Evolutionary conservation across 2,797 vertebrate species (phyloP).

Genomic region (Rhodeus uyekii): DNA sequence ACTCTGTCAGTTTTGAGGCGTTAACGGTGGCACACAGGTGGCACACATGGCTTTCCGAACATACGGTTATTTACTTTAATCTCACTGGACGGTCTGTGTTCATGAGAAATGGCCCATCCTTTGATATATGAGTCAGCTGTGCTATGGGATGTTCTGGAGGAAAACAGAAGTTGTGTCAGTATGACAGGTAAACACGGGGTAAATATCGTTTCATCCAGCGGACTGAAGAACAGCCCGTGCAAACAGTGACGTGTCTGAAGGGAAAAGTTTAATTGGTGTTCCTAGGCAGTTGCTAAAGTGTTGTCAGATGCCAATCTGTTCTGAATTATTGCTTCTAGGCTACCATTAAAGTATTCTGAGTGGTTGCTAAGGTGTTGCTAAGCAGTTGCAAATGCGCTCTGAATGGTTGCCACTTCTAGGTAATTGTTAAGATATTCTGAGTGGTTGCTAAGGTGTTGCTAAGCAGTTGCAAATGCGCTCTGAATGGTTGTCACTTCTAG

Average conservation of each 20-base stretch:
- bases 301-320: background rate
- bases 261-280: no score
- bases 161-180: no score
- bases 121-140: background rate
- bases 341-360: background rate
- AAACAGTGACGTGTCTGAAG: no score
- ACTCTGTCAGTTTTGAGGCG: background rate
- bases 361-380: background rate
- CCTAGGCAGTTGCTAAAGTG: background rate
- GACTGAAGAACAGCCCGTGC: no score
- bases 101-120: background rate
- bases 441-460: background rate
- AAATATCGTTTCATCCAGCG: no score
- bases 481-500: background rate
- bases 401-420: background rate
- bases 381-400: background rate
- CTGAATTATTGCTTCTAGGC: background rate
- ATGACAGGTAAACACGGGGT: no score
- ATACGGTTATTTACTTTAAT: background rate
- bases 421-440: background rate
- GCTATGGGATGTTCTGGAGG: no score
- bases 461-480: background rate
- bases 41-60: no score
- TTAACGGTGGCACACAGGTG: no score
- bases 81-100: background rate